Percentiles rank a stretch among this genome's conserved stretches.
Evolutionary conservation across 2,888 invertebrate species (phyloP).

Genomic region (Callyntrura sp.): DNA sequence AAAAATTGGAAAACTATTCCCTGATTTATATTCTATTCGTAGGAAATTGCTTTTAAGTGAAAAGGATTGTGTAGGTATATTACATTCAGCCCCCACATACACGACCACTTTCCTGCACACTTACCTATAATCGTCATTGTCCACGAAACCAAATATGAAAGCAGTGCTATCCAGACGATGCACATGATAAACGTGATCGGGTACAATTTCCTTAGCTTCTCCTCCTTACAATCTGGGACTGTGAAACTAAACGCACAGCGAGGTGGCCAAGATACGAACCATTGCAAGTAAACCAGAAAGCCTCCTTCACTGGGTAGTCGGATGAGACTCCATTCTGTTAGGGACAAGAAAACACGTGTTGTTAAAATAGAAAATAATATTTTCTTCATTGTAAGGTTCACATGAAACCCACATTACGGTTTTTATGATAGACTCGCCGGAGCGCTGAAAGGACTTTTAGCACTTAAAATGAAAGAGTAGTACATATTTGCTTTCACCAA

Average conservation of each 20-base stretch:
- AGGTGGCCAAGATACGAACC: constrained; percentile 91
- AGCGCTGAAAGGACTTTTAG: neutral
- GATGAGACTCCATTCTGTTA: constrained; percentile 82
- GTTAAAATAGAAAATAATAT: neutral
- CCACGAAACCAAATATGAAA: constrained; percentile 95
- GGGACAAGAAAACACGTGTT: neutral
- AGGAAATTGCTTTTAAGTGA: neutral
- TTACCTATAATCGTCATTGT: constrained; percentile 92
- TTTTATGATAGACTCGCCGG: too few relatives aligned
- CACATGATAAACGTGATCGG: constrained; percentile 92
- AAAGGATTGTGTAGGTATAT: neutral
- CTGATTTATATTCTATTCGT: neutral
- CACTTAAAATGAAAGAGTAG: neutral
- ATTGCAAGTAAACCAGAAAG: constrained; percentile 86
- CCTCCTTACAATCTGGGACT: constrained; percentile 91
- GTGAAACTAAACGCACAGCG: constrained; percentile 90
- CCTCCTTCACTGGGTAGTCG: constrained; percentile 79
- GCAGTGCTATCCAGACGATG: constrained; percentile 92
- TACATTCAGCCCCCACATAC: neutral
- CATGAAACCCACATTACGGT: too few relatives aligned
- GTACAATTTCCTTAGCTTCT: constrained; percentile 87
- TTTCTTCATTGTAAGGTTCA: too few relatives aligned
- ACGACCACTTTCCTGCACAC: constrained; percentile 51
- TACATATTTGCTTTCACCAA: neutral
- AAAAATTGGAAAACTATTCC: too few relatives aligned